A percentile compares a stretch with the other conserved stretches of the same genome.
These are phyloP conservation scores for Sula dactylatra DNA, from an alignment of 2,113 vertebrate species.

Conservation along the genomic window DNA sequence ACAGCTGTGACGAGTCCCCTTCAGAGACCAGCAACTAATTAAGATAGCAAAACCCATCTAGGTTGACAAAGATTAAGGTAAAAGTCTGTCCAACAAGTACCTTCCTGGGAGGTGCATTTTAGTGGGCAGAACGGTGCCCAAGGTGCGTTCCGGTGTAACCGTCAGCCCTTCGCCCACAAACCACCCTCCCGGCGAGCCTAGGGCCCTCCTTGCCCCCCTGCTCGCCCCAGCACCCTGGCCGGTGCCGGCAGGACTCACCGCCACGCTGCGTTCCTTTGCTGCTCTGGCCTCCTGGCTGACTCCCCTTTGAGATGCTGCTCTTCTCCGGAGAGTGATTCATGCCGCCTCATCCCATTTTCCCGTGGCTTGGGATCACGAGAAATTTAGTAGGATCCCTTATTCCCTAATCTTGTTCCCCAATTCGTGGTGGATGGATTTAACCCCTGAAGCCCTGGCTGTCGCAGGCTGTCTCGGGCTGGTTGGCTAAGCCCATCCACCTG, in stretches of 20 bases:
- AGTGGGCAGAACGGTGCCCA: fast-evolving
- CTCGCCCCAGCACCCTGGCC: not conserved
- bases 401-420: constrained; percentile 47
- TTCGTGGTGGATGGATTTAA: not conserved
- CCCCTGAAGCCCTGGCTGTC: not conserved
- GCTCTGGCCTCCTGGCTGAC: not conserved
- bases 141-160: not conserved
- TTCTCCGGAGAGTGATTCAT: not conserved
- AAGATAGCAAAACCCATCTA: not conserved
- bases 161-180: not conserved
- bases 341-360: not conserved
- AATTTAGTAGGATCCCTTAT: constrained; percentile 17
- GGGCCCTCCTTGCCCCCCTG: not conserved
- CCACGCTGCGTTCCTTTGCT: not conserved
- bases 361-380: constrained; percentile 6
- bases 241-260: not conserved
- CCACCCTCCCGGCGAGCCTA: fast-evolving
- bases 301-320: not conserved
- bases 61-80: not conserved
- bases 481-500: not conserved
- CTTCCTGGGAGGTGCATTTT: not conserved
- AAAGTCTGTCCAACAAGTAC: not conserved
- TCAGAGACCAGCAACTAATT: fast-evolving
- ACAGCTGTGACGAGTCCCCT: fast-evolving
- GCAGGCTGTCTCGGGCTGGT: fast-evolving